A percentile compares a stretch with the other conserved stretches of the same genome.
These are phyloP conservation scores for Tautogolabrus adspersus DNA, from an alignment of 2,113 vertebrate species.

Conservation along the genomic window DNA sequence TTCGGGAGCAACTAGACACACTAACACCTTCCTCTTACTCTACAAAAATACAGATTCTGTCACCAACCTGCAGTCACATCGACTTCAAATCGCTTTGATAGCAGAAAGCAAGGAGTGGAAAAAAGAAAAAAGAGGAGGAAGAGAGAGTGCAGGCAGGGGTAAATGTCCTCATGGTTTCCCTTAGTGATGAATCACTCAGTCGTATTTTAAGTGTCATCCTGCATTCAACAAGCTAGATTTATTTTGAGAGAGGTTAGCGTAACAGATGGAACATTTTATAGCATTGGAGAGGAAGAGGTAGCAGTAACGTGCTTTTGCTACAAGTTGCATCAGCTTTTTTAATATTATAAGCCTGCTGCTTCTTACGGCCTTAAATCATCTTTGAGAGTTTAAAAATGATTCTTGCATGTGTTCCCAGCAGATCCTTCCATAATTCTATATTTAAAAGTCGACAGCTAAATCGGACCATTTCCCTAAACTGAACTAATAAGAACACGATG, in stretches of 20 bases:
- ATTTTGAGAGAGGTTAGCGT: not conserved
- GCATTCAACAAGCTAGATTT: conserved; percentile 10
- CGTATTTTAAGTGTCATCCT: conserved; percentile 18
- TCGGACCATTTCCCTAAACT: not conserved
- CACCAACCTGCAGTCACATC: not conserved
- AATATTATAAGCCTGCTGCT: not conserved
- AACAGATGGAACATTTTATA: conserved; percentile 13
- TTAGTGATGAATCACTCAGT: conserved; percentile 5
- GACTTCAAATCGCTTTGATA: not conserved
- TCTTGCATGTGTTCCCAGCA: not conserved
- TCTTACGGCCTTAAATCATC: not conserved
- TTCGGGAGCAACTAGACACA: conserved; percentile 42
- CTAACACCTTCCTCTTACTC: conserved; percentile 29
- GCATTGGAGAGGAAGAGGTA: conserved; percentile 10
- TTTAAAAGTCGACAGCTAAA: not conserved
- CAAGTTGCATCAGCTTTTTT: conserved; percentile 28
- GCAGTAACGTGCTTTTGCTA: conserved; percentile 19
- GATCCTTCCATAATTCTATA: not conserved
- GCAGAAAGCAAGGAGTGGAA: not conserved
- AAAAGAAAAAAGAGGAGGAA: not conserved
- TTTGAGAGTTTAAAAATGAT: not conserved
- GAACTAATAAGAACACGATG: not conserved
- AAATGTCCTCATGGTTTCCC: conserved; percentile 18
- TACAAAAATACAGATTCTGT: conserved; percentile 6
- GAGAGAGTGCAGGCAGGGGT: not conserved